Conservation (phyloP, 2,888 invertebrate species). For the Drosophila fulvimacula region DNA sequence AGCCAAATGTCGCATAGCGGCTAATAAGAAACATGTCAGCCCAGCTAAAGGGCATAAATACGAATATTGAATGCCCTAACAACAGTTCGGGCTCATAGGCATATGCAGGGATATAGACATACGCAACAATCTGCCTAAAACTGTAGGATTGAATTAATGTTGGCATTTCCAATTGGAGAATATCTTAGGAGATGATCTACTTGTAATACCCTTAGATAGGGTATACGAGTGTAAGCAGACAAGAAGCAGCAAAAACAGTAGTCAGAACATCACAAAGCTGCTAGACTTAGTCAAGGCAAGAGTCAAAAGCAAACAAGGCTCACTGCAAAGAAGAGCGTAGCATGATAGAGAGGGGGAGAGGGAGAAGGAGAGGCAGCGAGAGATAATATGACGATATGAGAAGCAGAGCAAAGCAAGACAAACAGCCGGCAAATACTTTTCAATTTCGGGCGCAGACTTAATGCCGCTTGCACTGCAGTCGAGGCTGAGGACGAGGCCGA, state of each 20-base stretch:
- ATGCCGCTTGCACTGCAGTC: slow-evolving; percentile 11
- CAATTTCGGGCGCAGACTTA: slow-evolving; percentile 28
- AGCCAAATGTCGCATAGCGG: slow-evolving; percentile 31
- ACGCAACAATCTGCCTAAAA: too few species aligned
- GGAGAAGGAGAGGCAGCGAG: background rate
- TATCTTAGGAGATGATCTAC: too few species aligned
- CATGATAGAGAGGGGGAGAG: background rate
- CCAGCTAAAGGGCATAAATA: background rate
- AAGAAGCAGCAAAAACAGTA: slow-evolving; percentile 3
- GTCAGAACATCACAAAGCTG: slow-evolving; percentile 17
- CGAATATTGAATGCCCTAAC: slow-evolving; percentile 22
- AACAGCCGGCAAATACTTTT: slow-evolving; percentile 29
- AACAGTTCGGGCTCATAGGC: background rate
- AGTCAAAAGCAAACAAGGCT: slow-evolving; percentile 15
- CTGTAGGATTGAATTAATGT: background rate
- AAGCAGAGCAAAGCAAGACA: slow-evolving; percentile 15
- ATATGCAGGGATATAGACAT: too few species aligned
- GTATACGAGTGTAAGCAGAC: slow-evolving; percentile 15
- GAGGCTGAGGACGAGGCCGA: background rate
- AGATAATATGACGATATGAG: background rate
- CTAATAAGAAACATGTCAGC: slow-evolving; percentile 20
- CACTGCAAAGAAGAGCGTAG: too few species aligned
- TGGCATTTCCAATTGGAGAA: background rate
- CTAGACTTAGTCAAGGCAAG: slow-evolving; percentile 28
- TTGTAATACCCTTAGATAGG: background rate